Base-by-base conservation (phyloP, 2,888 invertebrate species). In the Diogma glabrata region DNA sequence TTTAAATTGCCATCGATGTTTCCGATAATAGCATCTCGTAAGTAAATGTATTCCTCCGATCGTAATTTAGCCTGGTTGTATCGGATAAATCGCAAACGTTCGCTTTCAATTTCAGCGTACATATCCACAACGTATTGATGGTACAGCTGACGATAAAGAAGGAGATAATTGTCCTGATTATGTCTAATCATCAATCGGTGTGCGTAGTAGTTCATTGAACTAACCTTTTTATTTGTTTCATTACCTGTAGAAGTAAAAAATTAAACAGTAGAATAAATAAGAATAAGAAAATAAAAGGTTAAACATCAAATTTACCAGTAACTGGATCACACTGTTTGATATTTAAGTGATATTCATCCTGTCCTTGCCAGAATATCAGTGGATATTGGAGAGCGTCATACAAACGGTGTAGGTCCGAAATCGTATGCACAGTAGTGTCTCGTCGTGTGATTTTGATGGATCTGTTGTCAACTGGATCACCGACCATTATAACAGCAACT, bases 361-460 rank as follows among this genome's bases (percentile, higher is more conserved):
- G 51, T 53, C 59, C 57, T 51, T 58, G 50, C 57, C 57, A 59
- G 49, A 59, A 60, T 26, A 59, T 58, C 23, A 60, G 47, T 20
- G 58, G 59, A 56, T 60, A 57, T 57, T 60, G 59, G 16, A 60
- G 57, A 50, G 56, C 58, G 51, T 56, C 54, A 46, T 56, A 54
- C 50, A 38, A 53, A 36, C 36, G 36, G 36, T 36, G 3, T 36
- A 36, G 16, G 16, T 16, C 36, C 16, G 16, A 36, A 36, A 36
- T 36, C 36, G 36, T 3, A 36, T 17, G 16, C 10, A 53, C 53
- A 50, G 23, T 50, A 45, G 19, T 33, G 48, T 33, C 36, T 22
- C 33, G 36, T 19, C 36, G 47, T 49, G 19, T 48, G 16, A 48
- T 30, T 33, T 33, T 20, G 9, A 48, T 48, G 19, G 30, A n/a